phyloP scores from a whole-genome alignment of 2,888 invertebrate genomes.

The Thysanoteuthis rhombus region DNA sequence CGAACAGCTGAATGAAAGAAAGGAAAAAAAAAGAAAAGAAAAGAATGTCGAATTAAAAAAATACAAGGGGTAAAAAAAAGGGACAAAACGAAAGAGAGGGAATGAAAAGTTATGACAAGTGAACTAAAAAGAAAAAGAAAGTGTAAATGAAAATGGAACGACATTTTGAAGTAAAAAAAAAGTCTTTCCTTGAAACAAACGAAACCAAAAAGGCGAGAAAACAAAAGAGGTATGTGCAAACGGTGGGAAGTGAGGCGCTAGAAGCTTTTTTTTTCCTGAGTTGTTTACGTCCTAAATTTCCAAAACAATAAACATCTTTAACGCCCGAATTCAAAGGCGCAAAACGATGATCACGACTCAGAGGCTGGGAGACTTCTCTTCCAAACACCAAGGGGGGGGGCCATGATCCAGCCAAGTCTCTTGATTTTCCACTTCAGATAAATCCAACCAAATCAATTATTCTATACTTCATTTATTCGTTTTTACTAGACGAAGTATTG shows the following conservation, averaged over 20 bases:
- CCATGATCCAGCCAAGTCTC: background rate
- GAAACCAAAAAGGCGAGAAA: background rate
- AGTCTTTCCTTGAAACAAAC: background rate
- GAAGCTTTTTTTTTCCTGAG: background rate
- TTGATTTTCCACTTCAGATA: background rate
- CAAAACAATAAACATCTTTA: constrained; percentile 12
- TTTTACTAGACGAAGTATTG: background rate
- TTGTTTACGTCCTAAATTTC: background rate
- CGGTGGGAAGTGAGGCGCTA: background rate
- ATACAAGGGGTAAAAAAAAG: no score
- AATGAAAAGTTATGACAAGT: no score
- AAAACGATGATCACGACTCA: background rate
- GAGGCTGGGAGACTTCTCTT: no score
- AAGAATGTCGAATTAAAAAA: no score
- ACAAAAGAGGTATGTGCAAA: background rate
- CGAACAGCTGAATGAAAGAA: no score
- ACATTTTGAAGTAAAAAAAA: background rate
- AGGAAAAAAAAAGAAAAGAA: no score
- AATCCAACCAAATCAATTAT: background rate
- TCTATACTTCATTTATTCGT: background rate
- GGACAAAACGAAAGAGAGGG: no score
- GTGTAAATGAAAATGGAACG: no score
- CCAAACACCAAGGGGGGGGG: background rate
- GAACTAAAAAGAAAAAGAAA: no score
- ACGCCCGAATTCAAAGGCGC: background rate